Percentiles rank a stretch among this genome's conserved stretches.
Evolutionary conservation across 2,888 invertebrate species (phyloP).

Genomic region (Drepanosiphum platanoidis): DNA sequence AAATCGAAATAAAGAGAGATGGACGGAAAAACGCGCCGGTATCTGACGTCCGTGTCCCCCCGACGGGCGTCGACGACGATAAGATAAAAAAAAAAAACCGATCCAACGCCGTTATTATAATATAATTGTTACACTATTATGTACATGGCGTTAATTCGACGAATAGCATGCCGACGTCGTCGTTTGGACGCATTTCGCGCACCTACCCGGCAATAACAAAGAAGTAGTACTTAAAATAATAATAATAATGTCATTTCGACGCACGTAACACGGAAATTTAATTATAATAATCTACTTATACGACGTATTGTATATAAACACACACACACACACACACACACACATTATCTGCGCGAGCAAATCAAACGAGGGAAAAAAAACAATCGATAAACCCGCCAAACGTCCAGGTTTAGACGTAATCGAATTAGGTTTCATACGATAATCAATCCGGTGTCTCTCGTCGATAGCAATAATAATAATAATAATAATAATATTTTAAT

Average conservation of each 20-base stretch:
- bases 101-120: neutral
- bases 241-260: neutral
- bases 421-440: neutral
- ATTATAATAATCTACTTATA: constrained; percentile 29
- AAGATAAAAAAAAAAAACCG: too few species aligned
- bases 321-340: too few species aligned
- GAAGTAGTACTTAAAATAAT: too few species aligned
- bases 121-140: neutral
- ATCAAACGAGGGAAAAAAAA: neutral
- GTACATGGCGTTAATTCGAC: neutral
- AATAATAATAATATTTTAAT: too few species aligned
- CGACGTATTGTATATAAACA: too few species aligned
- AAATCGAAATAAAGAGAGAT: neutral
- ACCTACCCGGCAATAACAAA: neutral
- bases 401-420: neutral
- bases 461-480: neutral
- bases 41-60: neutral
- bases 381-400: neutral
- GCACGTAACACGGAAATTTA: neutral
- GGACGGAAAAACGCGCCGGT: neutral
- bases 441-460: neutral
- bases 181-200: neutral
- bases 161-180: neutral
- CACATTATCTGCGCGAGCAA: neutral
- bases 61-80: neutral